Conservation (phyloP, 2,888 invertebrate genomes). For the Drosophila antonietae region DNA sequence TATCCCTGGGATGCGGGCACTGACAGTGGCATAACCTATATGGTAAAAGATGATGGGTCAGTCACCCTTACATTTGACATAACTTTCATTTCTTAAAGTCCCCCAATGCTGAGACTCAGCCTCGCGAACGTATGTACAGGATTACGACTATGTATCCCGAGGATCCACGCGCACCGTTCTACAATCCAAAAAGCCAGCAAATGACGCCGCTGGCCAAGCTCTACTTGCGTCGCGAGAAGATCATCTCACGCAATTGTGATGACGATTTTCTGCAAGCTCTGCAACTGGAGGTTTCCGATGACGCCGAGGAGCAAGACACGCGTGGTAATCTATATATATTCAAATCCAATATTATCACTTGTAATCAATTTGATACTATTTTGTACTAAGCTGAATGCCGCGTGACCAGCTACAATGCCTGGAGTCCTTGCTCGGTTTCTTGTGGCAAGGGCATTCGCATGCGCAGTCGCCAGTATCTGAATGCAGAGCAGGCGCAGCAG, state of each 20-base stretch:
- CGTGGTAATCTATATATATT: slow-evolving; percentile 86
- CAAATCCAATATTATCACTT: too few species aligned
- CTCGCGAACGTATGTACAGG: slow-evolving; percentile 93
- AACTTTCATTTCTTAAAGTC: slow-evolving; percentile 86
- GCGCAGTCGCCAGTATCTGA: slow-evolving; percentile 90
- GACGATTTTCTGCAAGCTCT: slow-evolving; percentile 87
- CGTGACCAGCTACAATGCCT: slow-evolving; percentile 90
- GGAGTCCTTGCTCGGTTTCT: slow-evolving; percentile 93
- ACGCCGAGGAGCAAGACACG: slow-evolving; percentile 87
- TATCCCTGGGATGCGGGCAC: slow-evolving; percentile 98
- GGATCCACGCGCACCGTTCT: slow-evolving; percentile 96
- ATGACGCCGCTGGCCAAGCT: slow-evolving; percentile 95
- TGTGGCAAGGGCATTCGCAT: slow-evolving; percentile 95
- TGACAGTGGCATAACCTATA: slow-evolving; percentile 95
- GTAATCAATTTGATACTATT: not conserved
- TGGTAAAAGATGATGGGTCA: slow-evolving; percentile 86
- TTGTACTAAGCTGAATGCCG: slow-evolving; percentile 90
- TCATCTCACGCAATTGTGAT: slow-evolving; percentile 91
- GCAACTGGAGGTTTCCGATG: slow-evolving; percentile 88
- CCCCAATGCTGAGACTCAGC: slow-evolving; percentile 90
- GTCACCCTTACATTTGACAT: not conserved
- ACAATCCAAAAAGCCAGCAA: slow-evolving; percentile 88
- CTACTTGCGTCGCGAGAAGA: slow-evolving; percentile 90
- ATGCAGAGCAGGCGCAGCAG: slow-evolving; percentile 89
- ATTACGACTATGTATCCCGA: slow-evolving; percentile 97